A percentile compares a stretch with the other conserved stretches of the same genome.
These are phyloP conservation scores for Barnardius zonarius DNA, from an alignment of 2,113 vertebrate species.

Conservation along the genomic window DNA sequence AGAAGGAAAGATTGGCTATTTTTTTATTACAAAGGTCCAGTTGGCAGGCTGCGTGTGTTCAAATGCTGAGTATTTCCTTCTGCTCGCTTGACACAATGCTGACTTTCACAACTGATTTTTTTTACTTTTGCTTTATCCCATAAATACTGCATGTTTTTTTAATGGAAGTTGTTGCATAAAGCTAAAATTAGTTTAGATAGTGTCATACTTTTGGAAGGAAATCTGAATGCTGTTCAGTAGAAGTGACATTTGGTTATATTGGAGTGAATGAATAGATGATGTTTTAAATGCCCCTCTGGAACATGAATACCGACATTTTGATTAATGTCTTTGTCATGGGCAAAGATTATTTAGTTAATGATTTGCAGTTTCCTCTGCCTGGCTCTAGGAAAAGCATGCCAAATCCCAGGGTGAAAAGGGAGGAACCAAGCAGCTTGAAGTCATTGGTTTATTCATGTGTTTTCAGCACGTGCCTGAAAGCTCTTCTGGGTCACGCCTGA, in stretches of 20 bases:
- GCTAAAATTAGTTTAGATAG: conserved; percentile 42
- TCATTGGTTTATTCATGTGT: neutral
- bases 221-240: neutral
- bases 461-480: neutral
- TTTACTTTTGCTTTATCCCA: neutral
- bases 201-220: conserved; percentile 3
- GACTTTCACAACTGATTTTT: neutral
- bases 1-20: conserved; percentile 9
- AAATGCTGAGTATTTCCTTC: neutral
- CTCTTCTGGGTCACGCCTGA: neutral
- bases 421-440: conserved; percentile 8
- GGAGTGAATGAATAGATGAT: neutral
- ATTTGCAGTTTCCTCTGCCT: conserved; percentile 21
- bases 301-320: neutral
- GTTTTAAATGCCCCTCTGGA: conserved; percentile 42
- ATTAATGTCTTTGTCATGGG: conserved; percentile 59
- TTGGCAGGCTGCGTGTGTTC: neutral
- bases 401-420: conserved; percentile 13
- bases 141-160: neutral
- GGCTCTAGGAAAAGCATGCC: conserved; percentile 34
- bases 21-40: neutral
- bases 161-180: neutral
- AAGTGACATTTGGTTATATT: conserved; percentile 4
- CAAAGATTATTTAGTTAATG: conserved; percentile 50
- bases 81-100: neutral